Base-by-base conservation (phyloP, 2,113 vertebrate genomes). In the Sphaerodactylus townsendi region DNA sequence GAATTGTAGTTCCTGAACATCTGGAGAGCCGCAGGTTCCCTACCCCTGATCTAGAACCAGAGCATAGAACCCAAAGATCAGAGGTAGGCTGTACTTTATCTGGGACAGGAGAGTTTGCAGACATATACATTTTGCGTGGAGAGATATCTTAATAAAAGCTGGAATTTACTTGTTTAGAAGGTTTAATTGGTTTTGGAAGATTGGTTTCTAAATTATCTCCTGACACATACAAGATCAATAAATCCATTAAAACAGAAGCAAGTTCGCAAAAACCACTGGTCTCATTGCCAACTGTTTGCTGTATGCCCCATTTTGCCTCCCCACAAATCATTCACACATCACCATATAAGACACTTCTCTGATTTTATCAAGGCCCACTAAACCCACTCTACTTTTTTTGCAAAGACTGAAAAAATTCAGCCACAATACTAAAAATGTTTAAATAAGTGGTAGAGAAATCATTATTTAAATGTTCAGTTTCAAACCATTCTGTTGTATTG, bases 131-230 rank as follows among this genome's bases (percentile, higher is more conserved):
- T 64, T 21, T 35, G 46, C 37, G 4, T 33, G 35, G 74, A 59
- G 66, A 59, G 4, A 3, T 28, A 11, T 69, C 90, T 88, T 84
- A 89, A 86, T 70, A 73, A 87, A 64, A 59, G 70, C 48, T 87
- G 30, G 88, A 39, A 46, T 71, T 39, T 78, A 0, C 19, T 44
- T 59, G 82, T 66, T 83, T 68, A 88, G 88, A 83, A 82, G 90
- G 64, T 84, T 88, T 91, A 92, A 93, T 82, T 92, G 93, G 89
- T 92, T 93, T 89, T 78, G 30, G 80, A 81, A 88, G 89, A 94
- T 83, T 8, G 71, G 86, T 90, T 94, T 90, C 93, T 91, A 88
- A 91, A 89, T 92, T 84, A 91, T 84, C 86, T 68, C 86, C 88
- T 82, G 91, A 85, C 0, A 14, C 11, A 65, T 76, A 59, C 75